Percentiles rank a stretch among this genome's conserved stretches.
Conservation (phyloP, 1,140 invertebrate species). For the Archivesica marissinica region DNA sequence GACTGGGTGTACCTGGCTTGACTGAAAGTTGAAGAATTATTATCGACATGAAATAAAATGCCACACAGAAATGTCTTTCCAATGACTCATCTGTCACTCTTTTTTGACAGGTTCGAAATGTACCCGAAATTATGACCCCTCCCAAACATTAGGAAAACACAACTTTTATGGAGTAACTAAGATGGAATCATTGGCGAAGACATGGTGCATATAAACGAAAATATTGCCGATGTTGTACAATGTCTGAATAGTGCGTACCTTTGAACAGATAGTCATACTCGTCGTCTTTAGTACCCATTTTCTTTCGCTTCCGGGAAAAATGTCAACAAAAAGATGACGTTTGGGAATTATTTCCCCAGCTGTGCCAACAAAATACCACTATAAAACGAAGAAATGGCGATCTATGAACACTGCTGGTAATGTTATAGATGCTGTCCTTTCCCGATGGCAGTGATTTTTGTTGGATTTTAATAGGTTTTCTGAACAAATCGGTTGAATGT, state of each 20-base stretch:
- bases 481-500: background rate
- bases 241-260: constrained; percentile 88
- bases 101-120: background rate
- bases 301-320: constrained; percentile 72
- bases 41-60: no score
- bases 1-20: no score
- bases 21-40: no score
- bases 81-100: constrained; percentile 25
- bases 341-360: background rate
- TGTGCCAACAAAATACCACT: background rate
- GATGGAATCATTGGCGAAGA: background rate
- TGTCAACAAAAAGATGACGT: constrained; percentile 48
- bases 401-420: background rate
- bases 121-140: constrained; percentile 8
- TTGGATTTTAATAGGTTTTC: constrained; percentile 2
- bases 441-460: constrained; percentile 29
- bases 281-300: constrained; percentile 93
- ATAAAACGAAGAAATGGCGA: background rate
- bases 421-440: background rate
- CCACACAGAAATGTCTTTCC: background rate
- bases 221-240: background rate
- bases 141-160: background rate
- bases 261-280: constrained; percentile 99
- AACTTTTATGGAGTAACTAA: background rate
- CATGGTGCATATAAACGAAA: background rate